Evolutionary conservation across 2,797 vertebrate species (phyloP).

Genomic region (Myripristis jacobus): DNA sequence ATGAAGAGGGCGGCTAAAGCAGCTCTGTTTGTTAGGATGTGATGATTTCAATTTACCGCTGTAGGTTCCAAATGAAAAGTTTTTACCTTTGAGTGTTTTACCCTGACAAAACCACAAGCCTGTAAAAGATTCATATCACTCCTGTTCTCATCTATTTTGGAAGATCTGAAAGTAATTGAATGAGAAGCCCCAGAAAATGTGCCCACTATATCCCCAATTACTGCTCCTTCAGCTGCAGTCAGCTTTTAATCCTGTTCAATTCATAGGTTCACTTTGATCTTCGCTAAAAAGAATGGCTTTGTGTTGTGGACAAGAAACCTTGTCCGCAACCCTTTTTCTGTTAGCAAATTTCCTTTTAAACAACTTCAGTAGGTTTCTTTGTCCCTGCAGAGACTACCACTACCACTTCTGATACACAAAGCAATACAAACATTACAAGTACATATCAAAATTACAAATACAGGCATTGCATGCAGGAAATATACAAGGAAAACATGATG

Average conservation of each 20-base stretch:
- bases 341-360: not conserved
- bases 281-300: not conserved
- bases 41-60: too few relatives aligned
- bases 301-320: not conserved
- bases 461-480: not conserved
- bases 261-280: not conserved
- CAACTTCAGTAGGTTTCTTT: too few relatives aligned
- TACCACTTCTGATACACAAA: too few relatives aligned
- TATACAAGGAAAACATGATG: not conserved
- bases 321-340: not conserved
- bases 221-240: not conserved
- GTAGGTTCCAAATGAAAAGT: too few relatives aligned
- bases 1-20: not conserved
- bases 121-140: too few relatives aligned
- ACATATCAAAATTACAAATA: conserved; percentile 2
- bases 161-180: too few relatives aligned
- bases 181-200: too few relatives aligned
- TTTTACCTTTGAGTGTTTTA: too few relatives aligned
- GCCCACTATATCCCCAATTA: not conserved
- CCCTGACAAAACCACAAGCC: too few relatives aligned
- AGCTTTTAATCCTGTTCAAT: not conserved
- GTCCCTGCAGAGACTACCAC: too few relatives aligned
- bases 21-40: not conserved
- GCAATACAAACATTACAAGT: not conserved
- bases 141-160: too few relatives aligned